Conservation (phyloP, 2,888 invertebrate species). For the Perithous albicinctus region DNA sequence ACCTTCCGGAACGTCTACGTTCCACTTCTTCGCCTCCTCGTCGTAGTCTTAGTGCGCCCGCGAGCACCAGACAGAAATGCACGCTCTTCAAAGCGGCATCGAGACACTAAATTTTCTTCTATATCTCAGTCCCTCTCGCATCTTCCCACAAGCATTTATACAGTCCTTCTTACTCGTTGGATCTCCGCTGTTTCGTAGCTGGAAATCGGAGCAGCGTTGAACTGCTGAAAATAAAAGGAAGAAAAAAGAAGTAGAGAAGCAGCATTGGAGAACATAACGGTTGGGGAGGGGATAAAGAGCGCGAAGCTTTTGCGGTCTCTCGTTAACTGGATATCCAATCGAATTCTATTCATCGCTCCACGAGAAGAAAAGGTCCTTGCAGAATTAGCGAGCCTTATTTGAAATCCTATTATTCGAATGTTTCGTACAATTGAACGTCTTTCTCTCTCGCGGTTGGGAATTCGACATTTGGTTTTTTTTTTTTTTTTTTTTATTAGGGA, state of each 20-base stretch:
- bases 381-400: conserved; percentile 21
- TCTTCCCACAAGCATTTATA: neutral
- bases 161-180: neutral
- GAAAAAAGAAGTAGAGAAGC: neutral
- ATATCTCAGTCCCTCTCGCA: neutral
- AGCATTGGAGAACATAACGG: neutral
- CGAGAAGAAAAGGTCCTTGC: conserved; percentile 13
- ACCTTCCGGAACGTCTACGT: conserved; percentile 76
- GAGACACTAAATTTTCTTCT: neutral
- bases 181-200: neutral
- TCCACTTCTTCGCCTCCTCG: conserved; percentile 71
- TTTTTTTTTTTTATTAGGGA: too few relatives aligned
- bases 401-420: neutral
- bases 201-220: neutral
- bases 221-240: neutral
- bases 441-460: conserved; percentile 19
- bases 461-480: conserved; percentile 28
- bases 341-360: conserved; percentile 1
- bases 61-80: conserved; percentile 34
- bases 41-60: conserved; percentile 53
- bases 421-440: neutral
- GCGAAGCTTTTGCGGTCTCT: conserved; percentile 9
- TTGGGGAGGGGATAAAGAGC: too few relatives aligned
- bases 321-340: conserved; percentile 27
- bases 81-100: conserved; percentile 52